Evolutionary conservation across 2,797 vertebrate species (phyloP), one percentile per base, ranked within the genome.

Genomic region (Eutrigla gurnardus): DNA sequence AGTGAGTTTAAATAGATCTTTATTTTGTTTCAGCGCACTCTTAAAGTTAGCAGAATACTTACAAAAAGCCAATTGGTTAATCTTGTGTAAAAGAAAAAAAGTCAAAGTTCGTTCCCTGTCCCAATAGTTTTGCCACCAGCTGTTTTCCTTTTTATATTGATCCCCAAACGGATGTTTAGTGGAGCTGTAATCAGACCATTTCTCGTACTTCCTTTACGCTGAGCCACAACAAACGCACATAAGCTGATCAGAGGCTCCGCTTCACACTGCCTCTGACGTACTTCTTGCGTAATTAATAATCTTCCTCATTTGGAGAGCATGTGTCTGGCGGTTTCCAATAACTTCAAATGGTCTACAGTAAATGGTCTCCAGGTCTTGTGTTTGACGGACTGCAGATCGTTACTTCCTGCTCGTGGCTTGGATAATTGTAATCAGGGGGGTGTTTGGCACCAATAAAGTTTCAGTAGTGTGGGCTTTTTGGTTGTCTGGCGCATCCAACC

Each of bases 371-470:
- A 88, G 87, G 80, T 88, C 90, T 84, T 75, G 67, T 83, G 65
- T 84, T 86, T 80, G 80, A 87, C 84, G 86, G 75, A 81, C 62
- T 88, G 85, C 81, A 58, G 73, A 79, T 72, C 36, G 57, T 80
- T 86, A 89, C 92, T 93, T 94, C 92, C 93, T 92, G 86, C 82
- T 77, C 7, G 78, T 78, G 83, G 84, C 82, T 66, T 80, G 58
- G 72, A 85, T 93, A 92, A 93, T 93, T 87, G 86, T 86, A 76
- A 81, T 82, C 49, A 45, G 91, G 92, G 89, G 89, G 90, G 13
- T 88, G 94, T 88, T 87, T 88, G 85, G 86, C 79, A 80, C 82
- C 84, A 90, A 88, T 93, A 88, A 92, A 91, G 71, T 69, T 86
- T 89, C 78, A 86, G 84, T 69, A 71, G 86, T 88, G 91, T 92